Percentiles rank a stretch among this genome's conserved stretches.
These are phyloP conservation scores for Argyrosomus japonicus DNA, from an alignment of 2,113 vertebrate species.

Conservation along the genomic window DNA sequence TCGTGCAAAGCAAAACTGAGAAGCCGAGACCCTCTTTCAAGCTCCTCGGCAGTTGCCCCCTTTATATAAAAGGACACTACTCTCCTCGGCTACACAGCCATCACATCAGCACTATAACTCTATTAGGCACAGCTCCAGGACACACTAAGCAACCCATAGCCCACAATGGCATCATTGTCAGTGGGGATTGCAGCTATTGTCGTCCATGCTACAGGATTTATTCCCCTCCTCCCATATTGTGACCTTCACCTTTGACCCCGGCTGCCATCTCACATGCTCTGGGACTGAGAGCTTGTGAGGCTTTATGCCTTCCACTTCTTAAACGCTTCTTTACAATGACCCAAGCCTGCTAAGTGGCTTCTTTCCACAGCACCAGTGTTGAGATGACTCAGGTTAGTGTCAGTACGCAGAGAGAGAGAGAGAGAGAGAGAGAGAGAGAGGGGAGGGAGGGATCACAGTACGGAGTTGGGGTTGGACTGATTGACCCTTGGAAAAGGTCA, in stretches of 20 bases:
- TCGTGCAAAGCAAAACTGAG: conserved; percentile 74
- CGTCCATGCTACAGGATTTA: conserved; percentile 79
- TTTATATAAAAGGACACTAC: conserved; percentile 73
- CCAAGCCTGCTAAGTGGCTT: conserved; percentile 71
- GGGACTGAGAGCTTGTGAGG: conserved; percentile 55
- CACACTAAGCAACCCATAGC: conserved; percentile 75
- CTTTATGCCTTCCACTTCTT: conserved; percentile 67
- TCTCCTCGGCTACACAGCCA: conserved; percentile 68
- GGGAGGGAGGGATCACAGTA: conserved; percentile 3
- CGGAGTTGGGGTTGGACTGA: conserved; percentile 65
- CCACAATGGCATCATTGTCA: conserved; percentile 83
- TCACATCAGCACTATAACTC: conserved; percentile 82
- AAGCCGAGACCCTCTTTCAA: conserved; percentile 71
- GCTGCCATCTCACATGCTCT: conserved; percentile 73
- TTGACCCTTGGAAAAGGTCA: conserved; percentile 80
- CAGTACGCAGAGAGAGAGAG: conserved; percentile 27
- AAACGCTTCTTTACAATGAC: conserved; percentile 65
- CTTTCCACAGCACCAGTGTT: conserved; percentile 44
- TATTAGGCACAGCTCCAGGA: conserved; percentile 83
- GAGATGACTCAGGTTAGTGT: conserved; percentile 75
- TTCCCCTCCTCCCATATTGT: conserved; percentile 78
- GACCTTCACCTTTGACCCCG: conserved; percentile 81
- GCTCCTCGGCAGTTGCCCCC: conserved; percentile 57
- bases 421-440: conserved; percentile 19
- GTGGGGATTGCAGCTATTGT: conserved; percentile 77